Evolutionary conservation across 2,888 invertebrate genomes (phyloP), one percentile per base, ranked within the genome.

Genomic region (Drosophila trichaetosa): DNA sequence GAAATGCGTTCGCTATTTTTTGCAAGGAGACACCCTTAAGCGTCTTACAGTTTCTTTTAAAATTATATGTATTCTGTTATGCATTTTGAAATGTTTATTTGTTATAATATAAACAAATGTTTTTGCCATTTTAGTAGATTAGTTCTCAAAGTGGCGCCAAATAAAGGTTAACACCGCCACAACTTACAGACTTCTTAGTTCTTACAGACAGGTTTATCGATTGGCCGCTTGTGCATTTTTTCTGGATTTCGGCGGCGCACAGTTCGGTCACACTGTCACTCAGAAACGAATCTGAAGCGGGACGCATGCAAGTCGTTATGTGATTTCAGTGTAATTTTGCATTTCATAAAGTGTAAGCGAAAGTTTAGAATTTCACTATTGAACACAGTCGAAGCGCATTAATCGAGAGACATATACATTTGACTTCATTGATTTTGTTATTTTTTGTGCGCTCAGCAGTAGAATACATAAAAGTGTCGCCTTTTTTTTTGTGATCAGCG

Each of bases 381-480:
- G 8, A 65, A 7, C 33, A 33, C 38, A 58, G 27, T 11, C 58
- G 5, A 64, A 58, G 18, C 53, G 38, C 34, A 68, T 34, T 24
- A 76, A 85, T 87, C 73, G 83, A 87, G 64, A 75, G 66, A 78
- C 64, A 74, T 74, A 71, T 78, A 79, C 63, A 68, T 69, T 65
- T 62, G 67, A 69, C 75, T 87, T 75, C 76, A 87, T 85, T 87
- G 85, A 77, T 85, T 82, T 82, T 80, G 83, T 79, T 10, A 33
- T 33, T 54, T 70, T 72, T 53, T 67, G 70, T 74, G 51, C 29
- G 27, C 49, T 61, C 57, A 38, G 67, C 60, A 42, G 63, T 66
- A 54, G 89, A 89, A 89, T 71, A 89, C 85, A 46, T 86, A 86
- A 84, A 86, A 86, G 85, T 86, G 85, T 79, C 38, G 53, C 57